Base-by-base conservation (phyloP, 2,888 invertebrate genomes). In the Eumerus sabulonum region DNA sequence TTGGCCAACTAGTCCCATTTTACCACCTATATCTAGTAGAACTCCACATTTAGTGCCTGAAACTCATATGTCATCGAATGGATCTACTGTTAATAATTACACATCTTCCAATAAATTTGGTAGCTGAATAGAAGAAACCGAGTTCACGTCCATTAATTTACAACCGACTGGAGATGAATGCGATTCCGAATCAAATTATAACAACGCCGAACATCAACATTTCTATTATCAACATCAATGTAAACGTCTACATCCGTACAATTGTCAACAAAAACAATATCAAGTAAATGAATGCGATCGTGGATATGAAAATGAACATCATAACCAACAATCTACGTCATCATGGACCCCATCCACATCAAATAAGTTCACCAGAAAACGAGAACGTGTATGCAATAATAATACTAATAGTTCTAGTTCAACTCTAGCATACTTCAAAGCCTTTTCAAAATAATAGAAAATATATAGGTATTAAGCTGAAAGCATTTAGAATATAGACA, bases 1-100 rank as follows among this genome's bases (percentile, higher is more conserved):
- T 76, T 95, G 95, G 95, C 94, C 95, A 82, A 93, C 93, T 79
- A 94, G 94, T 87, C 93, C 94, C 82, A 92, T 94, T 83, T 90
- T 95, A 85, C 94, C 94, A 84, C 92, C 93, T 71, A 91, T 93
- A 83, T 91, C 92, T 84, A 92, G 92, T 84, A 90, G 94, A 84
- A 93, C 94, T 84, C 92, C 92, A 82, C 94, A 94, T 87, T 91
- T 94, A 76, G 93, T 94, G 82, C 93, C 94, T 50, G 94, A 94
- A 87, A 93, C 92, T 86, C 87, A 87, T 85, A 87, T 88, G 86
- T 85, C 87, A 88, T 87, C 88, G 86, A 88, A 87, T 85, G 88
- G 87, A 87, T 87, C 88, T 85, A 86, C 87, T 86, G 87, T 87
- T 86, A 88, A 88, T 87, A 87, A 87, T 85, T 87, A 86, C 85